Percentiles rank a stretch among this genome's conserved stretches.
Conservation (phyloP, 1,140 invertebrate genomes). For the Leptopilina boulardi region DNA sequence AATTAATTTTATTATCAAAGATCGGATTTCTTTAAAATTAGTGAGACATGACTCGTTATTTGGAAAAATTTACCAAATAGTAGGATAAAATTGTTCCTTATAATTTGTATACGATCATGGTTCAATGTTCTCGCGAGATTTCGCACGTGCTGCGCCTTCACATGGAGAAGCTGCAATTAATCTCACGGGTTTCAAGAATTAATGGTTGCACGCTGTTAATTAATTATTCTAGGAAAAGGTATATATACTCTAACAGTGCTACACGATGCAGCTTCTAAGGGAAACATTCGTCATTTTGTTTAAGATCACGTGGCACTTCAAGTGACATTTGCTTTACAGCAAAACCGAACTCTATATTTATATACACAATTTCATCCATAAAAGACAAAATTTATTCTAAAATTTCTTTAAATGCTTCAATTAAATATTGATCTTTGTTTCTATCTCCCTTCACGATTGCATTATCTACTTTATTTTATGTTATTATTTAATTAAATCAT, state of each 20-base stretch:
- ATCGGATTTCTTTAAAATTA: too few relatives aligned
- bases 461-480: too few relatives aligned
- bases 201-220: slow-evolving; percentile 12
- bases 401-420: too few relatives aligned
- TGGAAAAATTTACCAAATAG: too few relatives aligned
- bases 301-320: background rate
- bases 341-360: background rate
- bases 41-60: too few relatives aligned
- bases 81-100: background rate
- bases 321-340: background rate
- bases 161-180: slow-evolving; percentile 29
- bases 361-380: too few relatives aligned
- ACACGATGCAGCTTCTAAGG: background rate
- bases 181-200: slow-evolving; percentile 13
- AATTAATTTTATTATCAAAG: too few relatives aligned
- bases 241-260: background rate
- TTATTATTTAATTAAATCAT: too few relatives aligned
- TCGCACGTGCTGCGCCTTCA: slow-evolving; percentile 2
- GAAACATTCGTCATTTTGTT: background rate
- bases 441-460: too few relatives aligned
- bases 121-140: background rate
- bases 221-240: slow-evolving; percentile 13
- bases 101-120: slow-evolving; percentile 8
- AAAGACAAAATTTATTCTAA: too few relatives aligned
- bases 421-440: too few relatives aligned